Evolutionary conservation across 2,113 vertebrate species (phyloP), one percentile per base, ranked within the genome.

Genomic region (Mastomys natalensis): DNA sequence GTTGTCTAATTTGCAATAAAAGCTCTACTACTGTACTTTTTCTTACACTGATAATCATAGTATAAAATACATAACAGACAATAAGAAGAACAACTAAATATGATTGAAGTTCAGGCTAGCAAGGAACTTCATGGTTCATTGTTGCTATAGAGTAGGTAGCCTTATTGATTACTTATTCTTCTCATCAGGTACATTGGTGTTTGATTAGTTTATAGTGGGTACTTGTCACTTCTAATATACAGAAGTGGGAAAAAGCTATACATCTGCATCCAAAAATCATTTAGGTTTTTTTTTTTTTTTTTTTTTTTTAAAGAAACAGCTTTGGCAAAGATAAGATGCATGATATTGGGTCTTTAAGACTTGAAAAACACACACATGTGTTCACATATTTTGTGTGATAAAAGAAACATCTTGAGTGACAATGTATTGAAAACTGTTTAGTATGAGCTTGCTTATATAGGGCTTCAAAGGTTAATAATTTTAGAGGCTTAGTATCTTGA

Each of bases 61-160:
- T 64, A 3, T 37, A 31, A 17, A 34, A 7, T 5, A 26, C 31
- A 34, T 6, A 45, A 40, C 2, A 64, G 11, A 19, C 45, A 43
- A 64, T 77, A 45, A 64, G 43, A 26, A 70, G 40, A 29, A 34
- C 21, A 62, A 29, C 22, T 40, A 64, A 62, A 16, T 58, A 6
- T 37, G 51, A 62, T 15, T 26, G 81, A 31, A 2, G 10, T 31
- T 37, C 26, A 53, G 51, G 51, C 15, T 21, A 43, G 12, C 5
- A 72, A 10, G 37, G 34, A 29, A 37, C 3, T 22, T 78, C 73
- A 43, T 11, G 9, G 31, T 24, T 34, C 22, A 53, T 21, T 22
- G 10, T 16, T 9, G 21, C 1, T 64, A 7, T 16, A 7, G 21
- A 10, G 15, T 10, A 43, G 12, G 24, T 51, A 70, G 4, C 0